Percentiles rank a stretch among this genome's conserved stretches.
Conservation (phyloP, 30 jellyfish, hydroid and myxozoan genomes). For the Chrysaora quinquecirrha region DNA sequence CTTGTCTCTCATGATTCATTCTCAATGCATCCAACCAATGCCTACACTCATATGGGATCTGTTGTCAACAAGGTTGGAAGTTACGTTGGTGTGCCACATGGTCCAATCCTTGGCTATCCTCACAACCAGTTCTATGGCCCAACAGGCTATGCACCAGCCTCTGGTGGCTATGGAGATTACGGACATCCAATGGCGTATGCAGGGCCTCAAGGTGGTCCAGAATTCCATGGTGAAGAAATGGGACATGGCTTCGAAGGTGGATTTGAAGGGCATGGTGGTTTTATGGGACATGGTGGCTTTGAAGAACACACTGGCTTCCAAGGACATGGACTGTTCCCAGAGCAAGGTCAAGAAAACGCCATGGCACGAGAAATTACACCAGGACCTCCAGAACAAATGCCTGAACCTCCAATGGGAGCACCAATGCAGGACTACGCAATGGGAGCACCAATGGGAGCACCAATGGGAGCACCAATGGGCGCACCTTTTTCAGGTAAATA, state of each 20-base stretch:
- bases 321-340: conserved; percentile 1
- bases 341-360: conserved; percentile 37
- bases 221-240: conserved; percentile 35
- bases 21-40: conserved; percentile 78
- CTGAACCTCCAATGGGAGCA: conserved; percentile 20
- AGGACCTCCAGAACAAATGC: conserved; percentile 59
- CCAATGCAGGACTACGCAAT: conserved; percentile 18
- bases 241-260: conserved; percentile 62
- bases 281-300: conserved; percentile 49
- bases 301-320: conserved; percentile 54
- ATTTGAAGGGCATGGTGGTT: conserved; percentile 39
- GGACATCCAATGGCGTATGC: conserved; percentile 76
- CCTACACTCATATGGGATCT: conserved; percentile 91
- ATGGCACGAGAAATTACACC: conserved; percentile 45
- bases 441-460: conserved; percentile 9
- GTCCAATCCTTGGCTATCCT: conserved; percentile 88
- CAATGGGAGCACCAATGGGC: background rate
- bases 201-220: conserved; percentile 48
- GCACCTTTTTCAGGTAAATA: conserved; percentile 33
- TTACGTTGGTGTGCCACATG: conserved; percentile 95
- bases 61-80: conserved; percentile 91
- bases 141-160: conserved; percentile 87
- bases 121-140: conserved; percentile 87
- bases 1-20: conserved; percentile 93
- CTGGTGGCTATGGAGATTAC: conserved; percentile 66